Evolutionary conservation across 1,140 invertebrate species (phyloP).

Genomic region (Tetragnatha versicolor): DNA sequence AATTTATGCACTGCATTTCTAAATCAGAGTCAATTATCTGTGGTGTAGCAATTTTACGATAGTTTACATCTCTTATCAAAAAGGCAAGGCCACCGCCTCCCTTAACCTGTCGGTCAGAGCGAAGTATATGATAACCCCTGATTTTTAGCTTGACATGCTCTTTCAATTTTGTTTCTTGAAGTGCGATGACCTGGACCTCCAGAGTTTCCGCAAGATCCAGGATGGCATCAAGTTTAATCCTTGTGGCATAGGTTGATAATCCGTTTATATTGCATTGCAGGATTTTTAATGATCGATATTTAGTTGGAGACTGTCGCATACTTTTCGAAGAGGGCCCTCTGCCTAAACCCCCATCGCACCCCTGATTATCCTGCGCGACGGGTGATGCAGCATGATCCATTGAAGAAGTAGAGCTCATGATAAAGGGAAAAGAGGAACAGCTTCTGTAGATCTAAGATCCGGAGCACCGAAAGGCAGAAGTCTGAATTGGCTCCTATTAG

Average conservation of each 20-base stretch:
- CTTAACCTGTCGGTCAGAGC: neutral
- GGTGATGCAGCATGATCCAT: constrained; percentile 17
- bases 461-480: neutral
- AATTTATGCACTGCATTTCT: no score
- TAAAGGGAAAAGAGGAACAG: constrained; percentile 7
- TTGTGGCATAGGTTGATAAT: constrained; percentile 30
- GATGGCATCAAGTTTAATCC: constrained; percentile 25
- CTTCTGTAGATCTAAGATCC: neutral
- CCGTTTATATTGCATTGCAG: constrained; percentile 19
- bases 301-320: constrained; percentile 21
- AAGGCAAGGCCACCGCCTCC: no score
- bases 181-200: constrained; percentile 14
- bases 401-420: constrained; percentile 8
- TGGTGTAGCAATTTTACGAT: no score
- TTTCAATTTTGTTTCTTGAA: neutral
- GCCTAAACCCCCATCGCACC: constrained; percentile 5
- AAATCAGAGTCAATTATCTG: no score
- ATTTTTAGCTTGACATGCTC: neutral
- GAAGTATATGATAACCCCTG: constrained; percentile 10
- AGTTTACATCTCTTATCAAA: no score
- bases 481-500: no score
- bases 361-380: constrained; percentile 9
- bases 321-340: constrained; percentile 12
- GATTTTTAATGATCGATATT: constrained; percentile 18
- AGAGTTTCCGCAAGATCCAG: constrained; percentile 18